Evolutionary conservation across 2,888 invertebrate species (phyloP).

Genomic region (Drosophila maculinotata): DNA sequence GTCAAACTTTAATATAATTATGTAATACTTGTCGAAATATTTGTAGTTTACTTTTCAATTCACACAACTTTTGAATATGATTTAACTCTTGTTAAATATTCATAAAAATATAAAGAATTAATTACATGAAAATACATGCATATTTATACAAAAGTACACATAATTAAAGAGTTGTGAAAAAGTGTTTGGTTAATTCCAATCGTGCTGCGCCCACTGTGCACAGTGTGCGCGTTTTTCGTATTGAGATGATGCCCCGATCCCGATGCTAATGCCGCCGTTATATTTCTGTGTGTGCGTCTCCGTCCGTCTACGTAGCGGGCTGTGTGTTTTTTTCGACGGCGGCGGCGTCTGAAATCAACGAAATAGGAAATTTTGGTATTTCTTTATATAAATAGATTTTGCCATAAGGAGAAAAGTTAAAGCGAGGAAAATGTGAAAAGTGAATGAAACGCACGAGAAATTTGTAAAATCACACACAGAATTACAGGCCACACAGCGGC

Average conservation of each 20-base stretch:
- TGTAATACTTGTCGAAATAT: too few species aligned
- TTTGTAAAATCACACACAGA: slow-evolving; percentile 29
- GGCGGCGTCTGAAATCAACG: slow-evolving; percentile 73
- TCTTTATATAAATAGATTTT: slow-evolving; percentile 82
- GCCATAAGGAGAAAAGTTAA: slow-evolving; percentile 76
- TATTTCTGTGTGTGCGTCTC: slow-evolving; percentile 55
- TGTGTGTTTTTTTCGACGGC: slow-evolving; percentile 57
- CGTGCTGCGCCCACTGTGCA: slow-evolving; percentile 51
- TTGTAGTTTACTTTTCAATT: too few species aligned
- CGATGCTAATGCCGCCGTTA: slow-evolving; percentile 59
- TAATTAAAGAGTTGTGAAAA: too few species aligned
- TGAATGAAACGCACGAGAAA: slow-evolving; percentile 74
- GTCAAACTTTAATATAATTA: too few species aligned
- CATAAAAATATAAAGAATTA: too few species aligned
- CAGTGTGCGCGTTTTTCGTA: slow-evolving; percentile 65
- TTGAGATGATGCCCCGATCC: slow-evolving; percentile 66
- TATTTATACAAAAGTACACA: too few species aligned
- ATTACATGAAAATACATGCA: too few species aligned
- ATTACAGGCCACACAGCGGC: slow-evolving; percentile 32
- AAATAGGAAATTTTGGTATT: slow-evolving; percentile 82
- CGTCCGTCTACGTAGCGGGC: slow-evolving; percentile 44
- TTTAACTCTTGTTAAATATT: too few species aligned
- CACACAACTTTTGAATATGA: too few species aligned
- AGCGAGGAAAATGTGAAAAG: slow-evolving; percentile 69
- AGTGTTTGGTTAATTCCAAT: too few species aligned